Base-by-base conservation (phyloP, 2,888 invertebrate genomes). In the Dysmachus trigonus region DNA sequence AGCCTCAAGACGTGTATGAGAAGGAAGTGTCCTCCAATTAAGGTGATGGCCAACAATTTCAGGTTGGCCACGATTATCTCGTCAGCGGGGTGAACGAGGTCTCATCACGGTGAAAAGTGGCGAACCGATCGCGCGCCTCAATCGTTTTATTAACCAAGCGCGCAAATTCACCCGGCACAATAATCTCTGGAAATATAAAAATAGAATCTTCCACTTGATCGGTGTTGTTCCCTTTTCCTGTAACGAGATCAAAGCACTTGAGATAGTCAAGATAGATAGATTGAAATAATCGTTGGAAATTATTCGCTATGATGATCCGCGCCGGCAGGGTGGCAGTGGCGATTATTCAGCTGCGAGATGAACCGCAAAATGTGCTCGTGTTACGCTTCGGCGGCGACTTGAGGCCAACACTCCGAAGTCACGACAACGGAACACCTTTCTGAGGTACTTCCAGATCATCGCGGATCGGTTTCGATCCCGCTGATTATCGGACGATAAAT, bases 221-320 rank as follows among this genome's bases (percentile, higher is more conserved):
- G 62, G 22, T 18, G 22, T 51, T 18, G 1, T 62, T 62, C 27
- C 10, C 62, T 62, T 62, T 22, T 22, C 62, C 22, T 27, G 62
- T 81, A 81, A 81, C 53, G 53, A 62, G 81, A 81, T 81, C 81
- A 81, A 81, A 81, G 81, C 53, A 81, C 81, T 81, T 62, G 62
- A 81, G 31, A 81, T 81, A 53, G 53, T 35, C 53, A 33, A 31
- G 81, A 41, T 41, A 18, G 62, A 62, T 62, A 35, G 31, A 62
- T 62, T 22, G 31, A 81, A 53, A 81, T 53, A 51, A 53, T 53
- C 53, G 81, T 62, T 53, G 27, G 62, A 53, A 81, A 81, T 81
- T 53, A 81, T 81, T 81, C 51, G 53, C 53, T 62, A 81, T 53
- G 31, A 53, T 31, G 33, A 53, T 31, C 81, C n/a, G 27, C 27